Base-by-base conservation (phyloP, 2,888 invertebrate genomes). In the Cataglyphis cursor region DNA sequence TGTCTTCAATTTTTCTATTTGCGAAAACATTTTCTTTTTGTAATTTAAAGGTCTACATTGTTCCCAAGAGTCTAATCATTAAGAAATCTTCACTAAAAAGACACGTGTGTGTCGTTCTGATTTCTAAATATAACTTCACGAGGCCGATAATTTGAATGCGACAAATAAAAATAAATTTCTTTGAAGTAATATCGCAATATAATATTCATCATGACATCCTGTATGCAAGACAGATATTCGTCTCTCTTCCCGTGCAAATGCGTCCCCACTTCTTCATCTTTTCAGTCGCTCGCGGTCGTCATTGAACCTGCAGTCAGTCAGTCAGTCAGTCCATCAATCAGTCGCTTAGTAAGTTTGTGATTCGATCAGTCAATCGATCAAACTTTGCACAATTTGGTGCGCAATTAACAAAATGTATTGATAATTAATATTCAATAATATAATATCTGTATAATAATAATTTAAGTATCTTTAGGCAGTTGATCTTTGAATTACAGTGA, bases 191-290 rank as follows among this genome's bases (percentile, higher is more conserved):
- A 41, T 66, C 15, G 24, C 38, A 9, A 70, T 78, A 31, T 64
- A 44, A 72, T 72, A 81, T 73, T 65, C 51, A 5, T 10, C 12
- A 12, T 64, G 38, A 18, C 28, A 66, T 48, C 44, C 75, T n/a
- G 80, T 84, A 86, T 72, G 81, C 87, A 61, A 68, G 72, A 85
- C 82, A 81, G 74, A 83, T 88, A 83, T 85, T 85, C 81, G 70
- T 66, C 70, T 85, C 54, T 41, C 68, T 73, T 76, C 64, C 48
- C 21, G 18, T 59, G 75, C 24, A 31, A 70, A 74, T n/a, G 24
- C 21, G 31, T 85, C 82, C 85, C 84, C 74, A 88, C 89, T 68
- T 86, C 59, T 51, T 61, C 75, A 51, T 82, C 59, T 82, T 41
- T 83, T 78, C 51, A 66, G 68, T 75, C 35, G 59, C 48, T 74